Conservation (phyloP, 1,140 invertebrate genomes). For the Habropoda laboriosa region DNA sequence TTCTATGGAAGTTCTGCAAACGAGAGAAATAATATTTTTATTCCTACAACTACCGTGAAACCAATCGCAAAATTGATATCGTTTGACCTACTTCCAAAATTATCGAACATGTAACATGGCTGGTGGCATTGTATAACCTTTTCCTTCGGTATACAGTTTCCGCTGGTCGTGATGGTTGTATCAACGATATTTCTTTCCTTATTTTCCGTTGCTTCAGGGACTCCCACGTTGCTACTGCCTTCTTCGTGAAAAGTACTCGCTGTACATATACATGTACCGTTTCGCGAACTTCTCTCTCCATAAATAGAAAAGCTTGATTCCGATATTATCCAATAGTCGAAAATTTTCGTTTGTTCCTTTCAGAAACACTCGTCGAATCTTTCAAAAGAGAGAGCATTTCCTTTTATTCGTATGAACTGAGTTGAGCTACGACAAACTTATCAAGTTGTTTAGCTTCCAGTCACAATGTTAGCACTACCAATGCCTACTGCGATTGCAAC, state of each 20-base stretch:
- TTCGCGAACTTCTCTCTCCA: neutral
- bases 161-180: too few relatives aligned
- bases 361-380: neutral
- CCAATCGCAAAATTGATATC: neutral
- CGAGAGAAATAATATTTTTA: neutral
- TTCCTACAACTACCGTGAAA: neutral
- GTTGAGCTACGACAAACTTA: neutral
- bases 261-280: too few relatives aligned
- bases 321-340: too few relatives aligned
- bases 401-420: neutral
- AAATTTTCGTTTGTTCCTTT: neutral
- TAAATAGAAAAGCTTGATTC: too few relatives aligned
- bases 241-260: too few relatives aligned
- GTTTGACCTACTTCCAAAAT: neutral
- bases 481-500: neutral
- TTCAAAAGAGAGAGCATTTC: neutral
- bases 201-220: neutral
- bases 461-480: slow-evolving; percentile 6
- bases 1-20: neutral
- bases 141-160: too few relatives aligned
- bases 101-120: neutral
- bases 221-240: neutral
- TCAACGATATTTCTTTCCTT: neutral
- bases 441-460: neutral
- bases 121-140: neutral